These are phyloP conservation scores for Rhabdophis nuchalis DNA, from an alignment of 2,797 vertebrate species.

Conservation along the genomic window DNA sequence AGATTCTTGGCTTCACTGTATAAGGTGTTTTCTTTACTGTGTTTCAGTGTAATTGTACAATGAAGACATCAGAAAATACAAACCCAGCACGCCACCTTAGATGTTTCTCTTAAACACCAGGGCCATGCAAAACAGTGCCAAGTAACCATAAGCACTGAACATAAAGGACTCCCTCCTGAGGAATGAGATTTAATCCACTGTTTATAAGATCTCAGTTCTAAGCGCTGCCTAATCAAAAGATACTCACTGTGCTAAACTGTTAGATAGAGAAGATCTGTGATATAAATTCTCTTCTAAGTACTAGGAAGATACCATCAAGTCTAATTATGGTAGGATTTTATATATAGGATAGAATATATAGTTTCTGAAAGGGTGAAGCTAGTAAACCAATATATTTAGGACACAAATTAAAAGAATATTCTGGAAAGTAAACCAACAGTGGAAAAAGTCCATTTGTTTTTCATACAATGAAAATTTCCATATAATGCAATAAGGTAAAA, in stretches of 20 bases:
- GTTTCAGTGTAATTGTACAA: conserved; percentile 6
- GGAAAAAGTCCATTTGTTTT: background rate
- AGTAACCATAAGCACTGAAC: background rate
- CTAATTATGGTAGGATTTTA: conserved; percentile 36
- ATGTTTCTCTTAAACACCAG: background rate
- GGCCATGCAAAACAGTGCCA: background rate
- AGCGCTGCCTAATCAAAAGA: conserved; percentile 42
- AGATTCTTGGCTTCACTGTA: background rate
- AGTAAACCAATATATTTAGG: conserved; percentile 4
- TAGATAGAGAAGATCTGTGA: conserved; percentile 26
- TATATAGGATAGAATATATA: conserved; percentile 10
- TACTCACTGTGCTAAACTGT: conserved; percentile 2
- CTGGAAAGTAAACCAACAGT: background rate
- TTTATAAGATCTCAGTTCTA: conserved; percentile 25
- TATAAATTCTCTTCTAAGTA: conserved; percentile 31
- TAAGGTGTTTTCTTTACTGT: background rate
- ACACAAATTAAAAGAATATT: conserved; percentile 24
- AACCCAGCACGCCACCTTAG: background rate
- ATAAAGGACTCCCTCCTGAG: background rate
- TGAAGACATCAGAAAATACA: background rate
- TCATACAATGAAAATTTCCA: background rate
- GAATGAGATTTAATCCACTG: conserved; percentile 11
- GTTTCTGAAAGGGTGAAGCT: conserved; percentile 37
- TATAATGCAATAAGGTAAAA: background rate
- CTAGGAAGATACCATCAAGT: conserved; percentile 22